Conservation (phyloP, 2,797 vertebrate species). For the Yasuhikotakia modesta region DNA sequence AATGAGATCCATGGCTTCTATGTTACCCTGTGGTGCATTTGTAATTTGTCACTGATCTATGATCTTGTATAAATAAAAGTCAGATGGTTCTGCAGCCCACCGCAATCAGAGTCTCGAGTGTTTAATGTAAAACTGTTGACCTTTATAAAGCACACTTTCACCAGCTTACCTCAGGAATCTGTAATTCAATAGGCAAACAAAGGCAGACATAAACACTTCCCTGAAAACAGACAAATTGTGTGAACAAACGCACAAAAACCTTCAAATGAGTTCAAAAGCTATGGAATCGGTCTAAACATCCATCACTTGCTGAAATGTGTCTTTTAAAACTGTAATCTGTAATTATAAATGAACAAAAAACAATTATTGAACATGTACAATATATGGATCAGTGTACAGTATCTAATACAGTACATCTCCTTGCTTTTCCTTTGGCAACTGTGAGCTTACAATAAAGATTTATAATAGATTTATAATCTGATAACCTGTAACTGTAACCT, state of each 20-base stretch:
- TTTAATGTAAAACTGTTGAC: conserved; percentile 5
- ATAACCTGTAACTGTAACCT: too few relatives aligned
- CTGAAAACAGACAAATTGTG: neutral
- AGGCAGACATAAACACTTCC: neutral
- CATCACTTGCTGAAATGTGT: neutral
- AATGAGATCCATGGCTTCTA: neutral
- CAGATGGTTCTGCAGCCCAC: neutral
- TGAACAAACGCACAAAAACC: neutral
- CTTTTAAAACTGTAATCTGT: neutral
- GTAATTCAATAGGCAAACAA: conserved; percentile 21
- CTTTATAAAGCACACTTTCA: conserved; percentile 16
- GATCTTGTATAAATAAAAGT: neutral
- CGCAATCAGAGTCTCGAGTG: neutral
- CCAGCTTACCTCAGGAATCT: conserved; percentile 11
- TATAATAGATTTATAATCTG: too few relatives aligned
- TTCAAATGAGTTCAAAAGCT: neutral
- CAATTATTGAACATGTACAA: too few relatives aligned
- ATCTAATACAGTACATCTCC: too few relatives aligned
- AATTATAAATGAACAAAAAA: too few relatives aligned
- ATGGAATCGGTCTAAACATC: neutral
- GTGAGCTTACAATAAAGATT: too few relatives aligned
- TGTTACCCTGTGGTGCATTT: neutral
- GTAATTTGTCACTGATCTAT: conserved; percentile 6
- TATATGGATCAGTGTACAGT: too few relatives aligned
- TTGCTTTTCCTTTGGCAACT: too few relatives aligned